Evolutionary conservation across 2,797 vertebrate genomes (phyloP).

Genomic region (Malacoctenus gilli): DNA sequence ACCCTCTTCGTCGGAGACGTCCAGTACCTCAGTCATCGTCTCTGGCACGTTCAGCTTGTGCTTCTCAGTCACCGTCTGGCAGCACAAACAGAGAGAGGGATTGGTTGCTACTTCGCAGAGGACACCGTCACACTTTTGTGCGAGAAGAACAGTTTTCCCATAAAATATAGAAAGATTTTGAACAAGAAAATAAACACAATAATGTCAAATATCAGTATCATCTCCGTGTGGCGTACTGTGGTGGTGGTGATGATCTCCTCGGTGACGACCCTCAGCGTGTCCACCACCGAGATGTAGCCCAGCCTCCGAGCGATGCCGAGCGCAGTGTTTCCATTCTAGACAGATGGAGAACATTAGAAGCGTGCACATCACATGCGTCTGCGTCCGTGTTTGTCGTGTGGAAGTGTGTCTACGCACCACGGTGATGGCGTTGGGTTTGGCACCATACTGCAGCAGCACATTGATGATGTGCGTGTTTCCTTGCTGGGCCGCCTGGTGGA

Average conservation of each 20-base stretch:
- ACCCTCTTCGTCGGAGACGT: constrained; percentile 99
- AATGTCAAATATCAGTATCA: too few relatives aligned
- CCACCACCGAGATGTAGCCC: constrained; percentile 98
- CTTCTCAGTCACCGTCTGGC: constrained; percentile 95
- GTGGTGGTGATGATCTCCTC: constrained; percentile 96
- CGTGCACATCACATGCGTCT: fast-evolving
- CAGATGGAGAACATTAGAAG: background rate
- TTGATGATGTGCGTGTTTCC: constrained; percentile 99
- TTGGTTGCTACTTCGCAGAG: too few relatives aligned
- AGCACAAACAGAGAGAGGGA: background rate
- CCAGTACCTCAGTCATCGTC: constrained; percentile 97
- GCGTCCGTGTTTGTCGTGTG: background rate
- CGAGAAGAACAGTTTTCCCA: too few relatives aligned
- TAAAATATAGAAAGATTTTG: too few relatives aligned
- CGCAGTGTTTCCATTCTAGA: constrained; percentile 97
- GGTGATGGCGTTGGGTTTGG: constrained; percentile 93
- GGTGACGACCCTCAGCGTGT: constrained; percentile 95
- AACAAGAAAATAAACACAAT: too few relatives aligned
- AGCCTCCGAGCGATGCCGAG: constrained; percentile 94
- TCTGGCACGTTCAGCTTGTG: constrained; percentile 98
- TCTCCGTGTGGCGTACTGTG: constrained; percentile 87
- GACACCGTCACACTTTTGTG: too few relatives aligned
- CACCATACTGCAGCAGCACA: constrained; percentile 90
- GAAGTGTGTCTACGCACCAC: constrained; percentile 78
- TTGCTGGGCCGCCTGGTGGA: constrained; percentile 98